phyloP scores from a whole-genome alignment of 2,113 vertebrate species.

The Ceuthmochares aereus region DNA sequence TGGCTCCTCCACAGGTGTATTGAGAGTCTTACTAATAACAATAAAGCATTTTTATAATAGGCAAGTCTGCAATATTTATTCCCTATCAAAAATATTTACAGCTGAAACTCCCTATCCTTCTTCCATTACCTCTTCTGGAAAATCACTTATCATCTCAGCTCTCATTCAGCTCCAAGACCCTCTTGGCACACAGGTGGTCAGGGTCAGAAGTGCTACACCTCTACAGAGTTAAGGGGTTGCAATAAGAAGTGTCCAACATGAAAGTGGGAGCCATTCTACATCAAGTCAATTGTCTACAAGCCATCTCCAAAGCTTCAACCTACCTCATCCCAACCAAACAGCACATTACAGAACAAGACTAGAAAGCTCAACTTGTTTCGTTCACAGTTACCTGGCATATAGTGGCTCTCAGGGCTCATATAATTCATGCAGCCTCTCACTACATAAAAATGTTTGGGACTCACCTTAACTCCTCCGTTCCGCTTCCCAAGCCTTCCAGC shows the following conservation, averaged over 20 bases:
- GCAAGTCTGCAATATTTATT: background rate
- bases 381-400: background rate
- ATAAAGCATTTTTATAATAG: background rate
- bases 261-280: background rate
- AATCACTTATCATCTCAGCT: background rate
- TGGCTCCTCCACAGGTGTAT: background rate
- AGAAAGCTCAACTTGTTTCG: background rate
- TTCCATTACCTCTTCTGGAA: background rate
- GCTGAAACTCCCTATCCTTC: background rate
- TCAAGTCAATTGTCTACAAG: accelerated
- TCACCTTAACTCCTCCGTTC: background rate
- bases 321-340: background rate
- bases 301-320: background rate
- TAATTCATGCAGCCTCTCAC: background rate
- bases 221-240: background rate
- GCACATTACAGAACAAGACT: background rate
- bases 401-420: background rate
- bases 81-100: background rate
- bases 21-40: background rate
- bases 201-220: accelerated
- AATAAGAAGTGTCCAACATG: background rate
- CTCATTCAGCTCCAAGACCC: background rate
- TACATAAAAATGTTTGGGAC: background rate
- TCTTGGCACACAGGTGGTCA: background rate
- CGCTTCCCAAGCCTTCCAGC: background rate